A percentile compares a stretch with the other conserved stretches of the same genome.
phyloP scores from a whole-genome alignment of 2,888 invertebrate species.

The Caenorhabditis japonica region DNA sequence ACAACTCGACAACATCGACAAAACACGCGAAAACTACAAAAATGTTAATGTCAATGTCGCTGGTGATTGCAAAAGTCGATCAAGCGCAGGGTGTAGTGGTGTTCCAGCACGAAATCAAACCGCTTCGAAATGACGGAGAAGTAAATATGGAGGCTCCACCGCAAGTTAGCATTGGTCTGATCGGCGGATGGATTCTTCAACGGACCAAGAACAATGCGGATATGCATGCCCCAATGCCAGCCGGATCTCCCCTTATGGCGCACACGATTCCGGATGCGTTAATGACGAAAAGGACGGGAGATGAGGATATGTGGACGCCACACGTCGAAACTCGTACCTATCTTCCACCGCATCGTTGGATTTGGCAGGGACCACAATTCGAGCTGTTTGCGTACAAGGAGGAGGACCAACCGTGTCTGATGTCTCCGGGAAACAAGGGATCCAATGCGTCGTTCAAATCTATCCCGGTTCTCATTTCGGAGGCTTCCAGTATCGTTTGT shows the following conservation, averaged over 20 bases:
- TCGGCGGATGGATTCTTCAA: conserved; percentile 37
- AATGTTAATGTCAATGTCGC: conserved; percentile 19
- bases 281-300: conserved; percentile 2
- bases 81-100: conserved; percentile 45
- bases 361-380: conserved; percentile 99
- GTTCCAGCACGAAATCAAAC: conserved; percentile 52
- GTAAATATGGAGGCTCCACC: conserved; percentile 38
- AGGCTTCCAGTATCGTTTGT: conserved; percentile 45
- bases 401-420: conserved; percentile 48
- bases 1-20: conserved; percentile 27
- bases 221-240: conserved; percentile 60
- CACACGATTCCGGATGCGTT: conserved; percentile 24
- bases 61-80: conserved; percentile 57
- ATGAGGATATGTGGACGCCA: conserved; percentile 52
- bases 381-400: conserved; percentile 83
- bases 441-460: conserved; percentile 47
- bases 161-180: conserved; percentile 36
- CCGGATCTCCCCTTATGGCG: conserved; percentile 52
- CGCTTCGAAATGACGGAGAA: conserved; percentile 18
- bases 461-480: conserved; percentile 56
- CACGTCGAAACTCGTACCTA: conserved; percentile 81
- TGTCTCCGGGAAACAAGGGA: conserved; percentile 30
- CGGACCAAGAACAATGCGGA: conserved; percentile 64
- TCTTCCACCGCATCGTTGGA: conserved; percentile 88
- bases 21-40: conserved; percentile 36